phyloP scores from a whole-genome alignment of 2,888 invertebrate species.

The Machimus atricapillus region DNA sequence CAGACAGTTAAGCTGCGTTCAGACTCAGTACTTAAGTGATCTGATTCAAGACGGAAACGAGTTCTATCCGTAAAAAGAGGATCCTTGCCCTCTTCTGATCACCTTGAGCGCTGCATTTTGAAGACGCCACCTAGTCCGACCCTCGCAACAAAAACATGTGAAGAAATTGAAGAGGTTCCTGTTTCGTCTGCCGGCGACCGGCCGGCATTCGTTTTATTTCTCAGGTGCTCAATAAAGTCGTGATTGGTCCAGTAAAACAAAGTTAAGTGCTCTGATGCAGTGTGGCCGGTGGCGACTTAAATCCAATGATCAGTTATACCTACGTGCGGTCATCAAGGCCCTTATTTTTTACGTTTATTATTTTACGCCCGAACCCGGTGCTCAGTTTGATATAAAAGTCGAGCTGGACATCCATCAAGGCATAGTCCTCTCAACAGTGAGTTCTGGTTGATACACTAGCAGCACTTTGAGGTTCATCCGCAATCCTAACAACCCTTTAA shows the following conservation, averaged over 20 bases:
- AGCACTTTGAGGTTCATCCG: constrained; percentile 50
- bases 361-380: not conserved
- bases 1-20: not conserved
- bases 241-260: not conserved
- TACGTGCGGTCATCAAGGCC: constrained; percentile 1
- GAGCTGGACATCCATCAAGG: not conserved
- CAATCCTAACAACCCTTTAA: not conserved
- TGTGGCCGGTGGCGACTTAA: not conserved
- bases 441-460: constrained; percentile 54
- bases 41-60: not conserved
- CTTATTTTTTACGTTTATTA: not conserved
- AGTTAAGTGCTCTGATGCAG: not conserved
- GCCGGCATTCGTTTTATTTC: not conserved
- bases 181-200: not conserved
- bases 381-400: constrained; percentile 20
- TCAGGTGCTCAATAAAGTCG: not conserved
- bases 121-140: not conserved
- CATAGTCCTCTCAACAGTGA: constrained; percentile 52
- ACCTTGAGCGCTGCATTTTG: not conserved
- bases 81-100: constrained; percentile 1
- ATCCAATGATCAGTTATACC: not conserved
- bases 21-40: not conserved
- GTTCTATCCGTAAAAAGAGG: not conserved
- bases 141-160: not conserved
- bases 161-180: not conserved